Conservation (phyloP, 2,888 invertebrate species). For the Venusia cambrica region DNA sequence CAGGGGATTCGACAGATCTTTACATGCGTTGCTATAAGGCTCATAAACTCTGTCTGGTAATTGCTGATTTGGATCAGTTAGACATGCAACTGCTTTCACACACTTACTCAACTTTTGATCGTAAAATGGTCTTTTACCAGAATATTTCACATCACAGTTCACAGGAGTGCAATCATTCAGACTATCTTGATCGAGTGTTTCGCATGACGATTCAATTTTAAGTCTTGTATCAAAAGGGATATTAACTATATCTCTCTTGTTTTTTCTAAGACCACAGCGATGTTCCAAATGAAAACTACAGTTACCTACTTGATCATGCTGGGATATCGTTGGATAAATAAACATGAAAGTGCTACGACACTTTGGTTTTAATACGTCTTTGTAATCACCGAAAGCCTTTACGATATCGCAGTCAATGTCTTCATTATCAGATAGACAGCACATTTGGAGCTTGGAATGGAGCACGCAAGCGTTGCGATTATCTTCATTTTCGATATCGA, state of each 20-base stretch:
- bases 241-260: constrained; percentile 32
- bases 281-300: constrained; percentile 47
- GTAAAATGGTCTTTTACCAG: constrained; percentile 47
- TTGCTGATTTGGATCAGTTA: constrained; percentile 36
- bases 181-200: constrained; percentile 49
- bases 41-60: constrained; percentile 54
- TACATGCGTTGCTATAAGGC: constrained; percentile 51
- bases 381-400: constrained; percentile 36
- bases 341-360: constrained; percentile 45
- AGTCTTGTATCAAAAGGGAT: constrained; percentile 54
- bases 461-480: constrained; percentile 38
- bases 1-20: constrained; percentile 49
- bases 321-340: constrained; percentile 49
- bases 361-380: constrained; percentile 39
- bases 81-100: constrained; percentile 42
- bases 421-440: constrained; percentile 44
- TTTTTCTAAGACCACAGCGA: constrained; percentile 35
- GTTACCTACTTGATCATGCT: constrained; percentile 53
- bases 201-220: constrained; percentile 37
- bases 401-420: constrained; percentile 44
- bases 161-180: constrained; percentile 51
- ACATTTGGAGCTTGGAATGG: constrained; percentile 40
- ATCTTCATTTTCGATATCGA: constrained; percentile 53
- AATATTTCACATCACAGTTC: constrained; percentile 58
- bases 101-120: constrained; percentile 42